These are phyloP conservation scores for Eulemur macaco DNA, from an alignment of 2,113 vertebrate genomes.

Conservation along the genomic window DNA sequence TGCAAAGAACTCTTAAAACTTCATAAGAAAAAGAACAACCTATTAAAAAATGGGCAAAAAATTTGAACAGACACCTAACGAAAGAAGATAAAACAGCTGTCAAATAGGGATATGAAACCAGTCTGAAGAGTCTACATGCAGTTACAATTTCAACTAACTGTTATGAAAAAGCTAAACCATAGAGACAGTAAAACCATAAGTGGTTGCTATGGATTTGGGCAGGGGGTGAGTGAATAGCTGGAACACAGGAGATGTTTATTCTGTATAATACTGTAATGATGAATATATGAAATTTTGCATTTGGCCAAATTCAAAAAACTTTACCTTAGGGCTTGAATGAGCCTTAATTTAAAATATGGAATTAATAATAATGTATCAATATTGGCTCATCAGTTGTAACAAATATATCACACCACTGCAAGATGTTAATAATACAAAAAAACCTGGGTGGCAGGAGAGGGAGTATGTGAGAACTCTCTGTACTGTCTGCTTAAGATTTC, in stretches of 20 bases:
- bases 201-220: background rate
- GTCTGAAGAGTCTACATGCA: too few relatives aligned
- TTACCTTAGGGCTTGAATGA: background rate
- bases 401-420: background rate
- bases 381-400: too few relatives aligned
- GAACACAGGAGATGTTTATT: background rate
- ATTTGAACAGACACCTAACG: too few relatives aligned
- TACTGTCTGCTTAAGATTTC: background rate
- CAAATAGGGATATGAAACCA: background rate
- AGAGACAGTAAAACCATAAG: background rate
- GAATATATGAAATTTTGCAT: background rate
- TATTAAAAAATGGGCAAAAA: too few relatives aligned
- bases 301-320: background rate
- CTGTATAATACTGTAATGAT: background rate
- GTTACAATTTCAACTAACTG: background rate
- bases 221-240: background rate
- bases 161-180: background rate
- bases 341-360: background rate
- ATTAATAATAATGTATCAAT: too few relatives aligned
- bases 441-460: background rate
- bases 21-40: background rate
- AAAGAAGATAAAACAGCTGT: background rate
- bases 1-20: too few relatives aligned
- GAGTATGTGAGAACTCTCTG: background rate
- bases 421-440: too few relatives aligned